Base-by-base conservation (phyloP, 2,113 vertebrate species). In the Agelaius phoeniceus region DNA sequence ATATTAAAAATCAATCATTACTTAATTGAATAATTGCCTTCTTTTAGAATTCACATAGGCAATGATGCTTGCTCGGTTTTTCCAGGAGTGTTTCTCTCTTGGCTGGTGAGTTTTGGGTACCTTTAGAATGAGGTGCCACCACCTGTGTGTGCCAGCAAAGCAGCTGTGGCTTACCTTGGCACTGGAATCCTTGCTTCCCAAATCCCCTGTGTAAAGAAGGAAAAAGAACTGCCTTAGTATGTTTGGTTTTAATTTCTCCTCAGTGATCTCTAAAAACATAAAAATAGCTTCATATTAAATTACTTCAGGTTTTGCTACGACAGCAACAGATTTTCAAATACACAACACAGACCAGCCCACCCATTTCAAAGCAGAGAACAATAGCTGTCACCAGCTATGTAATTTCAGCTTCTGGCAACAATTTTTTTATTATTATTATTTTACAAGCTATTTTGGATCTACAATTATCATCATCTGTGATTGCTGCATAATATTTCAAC, bases 151-250 rank as follows among this genome's bases (percentile, higher is more conserved):
- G 15, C 28, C 81, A 94, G 31, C 63, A 91, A 69, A 74, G 21
- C 48, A 33, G 57, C 21, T 23, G 69, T 61, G 91, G 86, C 98
- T 98, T 98, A 98, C 98, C 98, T 98, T 98, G 98, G 97, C 98
- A 98, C 96, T 98, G 98, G 96, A 98, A 98, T 96, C 98, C 98
- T 98, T 98, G 98, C 86, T 98, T 98, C 71, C 98, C 98, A 98
- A 98, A 98, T 62, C 98, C 98, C 98, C 98, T 98, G 97, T 54
- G 96, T 69, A 37, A 84, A 95, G 94, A 30, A 76, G 81, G 81
- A 86, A 90, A 48, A 51, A 28, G 35, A 31, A 84, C 15, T 17
- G 26, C 83, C 69, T 97, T 95, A 98, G 93, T 63, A 93, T 54
- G 33, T 55, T 95, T 58, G 68, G 61, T 43, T 76, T n/a, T 24